A percentile compares a stretch with the other conserved stretches of the same genome.
Conservation (phyloP, 2,888 invertebrate genomes). For the Poecilus cupreus region DNA sequence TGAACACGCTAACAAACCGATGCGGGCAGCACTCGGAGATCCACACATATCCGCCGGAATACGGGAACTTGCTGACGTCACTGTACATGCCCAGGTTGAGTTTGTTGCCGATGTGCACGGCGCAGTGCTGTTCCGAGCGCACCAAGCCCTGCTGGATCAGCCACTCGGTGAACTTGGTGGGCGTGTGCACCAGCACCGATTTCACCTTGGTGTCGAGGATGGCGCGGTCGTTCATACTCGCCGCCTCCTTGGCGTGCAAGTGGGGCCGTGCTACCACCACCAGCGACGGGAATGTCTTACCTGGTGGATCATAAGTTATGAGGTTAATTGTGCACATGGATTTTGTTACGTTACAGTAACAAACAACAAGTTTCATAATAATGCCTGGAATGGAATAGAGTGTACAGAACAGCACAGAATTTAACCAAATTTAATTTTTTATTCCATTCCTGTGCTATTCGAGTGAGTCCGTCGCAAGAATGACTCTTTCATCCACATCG, state of each 20-base stretch:
- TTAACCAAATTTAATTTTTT: too few relatives aligned
- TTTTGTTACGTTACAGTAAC: too few relatives aligned
- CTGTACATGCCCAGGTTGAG: slow-evolving; percentile 91
- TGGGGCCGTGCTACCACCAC: slow-evolving; percentile 89
- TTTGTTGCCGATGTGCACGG: slow-evolving; percentile 80
- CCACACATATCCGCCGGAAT: slow-evolving; percentile 94
- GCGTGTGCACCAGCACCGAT: slow-evolving; percentile 85
- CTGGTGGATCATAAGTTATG: too few relatives aligned
- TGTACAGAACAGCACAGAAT: too few relatives aligned
- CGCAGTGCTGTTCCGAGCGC: slow-evolving; percentile 86
- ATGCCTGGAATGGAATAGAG: too few relatives aligned
- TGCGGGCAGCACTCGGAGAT: slow-evolving; percentile 91
- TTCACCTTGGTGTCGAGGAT: slow-evolving; percentile 87
- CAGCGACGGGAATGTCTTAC: slow-evolving; percentile 90
- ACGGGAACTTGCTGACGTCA: slow-evolving; percentile 88
- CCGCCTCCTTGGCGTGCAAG: slow-evolving; percentile 81
- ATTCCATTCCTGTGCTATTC: too few relatives aligned
- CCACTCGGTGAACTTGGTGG: slow-evolving; percentile 93
- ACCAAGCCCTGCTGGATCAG: slow-evolving; percentile 90
- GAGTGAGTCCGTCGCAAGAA: too few relatives aligned
- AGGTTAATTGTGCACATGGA: too few relatives aligned
- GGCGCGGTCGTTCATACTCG: slow-evolving; percentile 76
- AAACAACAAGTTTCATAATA: too few relatives aligned
- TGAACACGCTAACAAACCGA: slow-evolving; percentile 90
- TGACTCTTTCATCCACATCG: too few relatives aligned